phyloP scores from a whole-genome alignment of 2,888 invertebrate genomes.

The Dryadula phaetusa region DNA sequence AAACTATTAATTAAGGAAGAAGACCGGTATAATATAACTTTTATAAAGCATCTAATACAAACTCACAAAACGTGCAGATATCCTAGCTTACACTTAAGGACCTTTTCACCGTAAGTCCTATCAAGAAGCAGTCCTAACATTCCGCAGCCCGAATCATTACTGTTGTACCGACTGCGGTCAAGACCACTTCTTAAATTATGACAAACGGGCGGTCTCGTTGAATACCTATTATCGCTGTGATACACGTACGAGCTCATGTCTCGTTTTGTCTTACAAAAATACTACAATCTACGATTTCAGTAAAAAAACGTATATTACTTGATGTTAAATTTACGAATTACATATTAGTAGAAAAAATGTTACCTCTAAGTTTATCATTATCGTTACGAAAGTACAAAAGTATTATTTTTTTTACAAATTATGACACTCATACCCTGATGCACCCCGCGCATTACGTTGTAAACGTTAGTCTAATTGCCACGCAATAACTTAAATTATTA shows the following conservation, averaged over 20 bases:
- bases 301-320: slow-evolving; percentile 80
- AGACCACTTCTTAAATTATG: slow-evolving; percentile 64
- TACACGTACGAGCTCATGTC: slow-evolving; percentile 76
- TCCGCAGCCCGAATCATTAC: slow-evolving; percentile 42
- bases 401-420: slow-evolving; percentile 75
- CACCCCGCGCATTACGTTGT: slow-evolving; percentile 81
- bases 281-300: slow-evolving; percentile 78
- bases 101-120: slow-evolving; percentile 57
- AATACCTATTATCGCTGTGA: slow-evolving; percentile 83
- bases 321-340: slow-evolving; percentile 74
- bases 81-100: slow-evolving; percentile 68
- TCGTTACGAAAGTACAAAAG: slow-evolving; percentile 82
- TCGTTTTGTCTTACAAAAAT: slow-evolving; percentile 77
- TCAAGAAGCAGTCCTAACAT: slow-evolving; percentile 63
- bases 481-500: slow-evolving; percentile 79
- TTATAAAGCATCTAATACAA: slow-evolving; percentile 70
- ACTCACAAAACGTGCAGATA: slow-evolving; percentile 67
- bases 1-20: background rate
- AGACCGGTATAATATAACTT: slow-evolving; percentile 45
- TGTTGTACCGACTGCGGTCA: slow-evolving; percentile 40
- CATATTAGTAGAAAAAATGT: slow-evolving; percentile 77
- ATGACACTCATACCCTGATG: slow-evolving; percentile 85
- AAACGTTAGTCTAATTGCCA: slow-evolving; percentile 76
- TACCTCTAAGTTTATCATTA: slow-evolving; percentile 78
- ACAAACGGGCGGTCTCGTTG: slow-evolving; percentile 64